Evolutionary conservation across 2,888 invertebrate genomes (phyloP).

Genomic region (Hypena proboscidalis): DNA sequence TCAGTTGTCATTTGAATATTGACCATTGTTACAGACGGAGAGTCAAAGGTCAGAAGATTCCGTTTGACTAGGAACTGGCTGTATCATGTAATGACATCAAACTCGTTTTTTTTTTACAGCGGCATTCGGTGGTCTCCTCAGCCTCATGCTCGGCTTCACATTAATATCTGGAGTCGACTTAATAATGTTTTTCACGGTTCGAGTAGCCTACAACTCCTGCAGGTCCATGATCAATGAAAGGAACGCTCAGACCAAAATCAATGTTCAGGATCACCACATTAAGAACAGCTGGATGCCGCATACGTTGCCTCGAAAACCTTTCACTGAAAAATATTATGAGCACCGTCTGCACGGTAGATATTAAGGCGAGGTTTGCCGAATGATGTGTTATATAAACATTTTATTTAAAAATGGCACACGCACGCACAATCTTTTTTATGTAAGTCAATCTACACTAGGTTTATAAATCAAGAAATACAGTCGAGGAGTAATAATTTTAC

Average conservation of each 20-base stretch:
- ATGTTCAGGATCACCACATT: conserved; percentile 21
- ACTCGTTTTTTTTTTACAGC: conserved; percentile 76
- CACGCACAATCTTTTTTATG: too few species aligned
- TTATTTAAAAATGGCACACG: too few species aligned
- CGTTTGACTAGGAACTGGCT: too few species aligned
- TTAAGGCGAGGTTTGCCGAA: conserved; percentile 16
- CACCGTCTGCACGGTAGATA: conserved; percentile 14
- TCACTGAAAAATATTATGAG: conserved; percentile 3
- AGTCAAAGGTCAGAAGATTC: too few species aligned
- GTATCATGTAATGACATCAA: too few species aligned
- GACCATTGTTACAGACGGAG: too few species aligned
- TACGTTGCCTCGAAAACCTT: neutral
- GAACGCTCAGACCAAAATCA: conserved; percentile 14
- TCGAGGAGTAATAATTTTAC: too few species aligned
- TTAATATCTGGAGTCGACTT: conserved; percentile 88
- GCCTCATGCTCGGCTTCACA: conserved; percentile 89
- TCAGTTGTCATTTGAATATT: too few species aligned
- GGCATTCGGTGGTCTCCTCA: conserved; percentile 89
- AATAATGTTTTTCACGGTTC: conserved; percentile 86
- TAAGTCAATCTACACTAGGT: too few species aligned
- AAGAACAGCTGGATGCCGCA: conserved; percentile 20
- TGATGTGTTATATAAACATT: too few species aligned
- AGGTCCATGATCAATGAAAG: neutral
- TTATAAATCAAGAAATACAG: too few species aligned
- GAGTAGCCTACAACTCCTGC: conserved; percentile 70